Evolutionary conservation across 2,113 vertebrate genomes (phyloP).

Genomic region (Prolemur simus): DNA sequence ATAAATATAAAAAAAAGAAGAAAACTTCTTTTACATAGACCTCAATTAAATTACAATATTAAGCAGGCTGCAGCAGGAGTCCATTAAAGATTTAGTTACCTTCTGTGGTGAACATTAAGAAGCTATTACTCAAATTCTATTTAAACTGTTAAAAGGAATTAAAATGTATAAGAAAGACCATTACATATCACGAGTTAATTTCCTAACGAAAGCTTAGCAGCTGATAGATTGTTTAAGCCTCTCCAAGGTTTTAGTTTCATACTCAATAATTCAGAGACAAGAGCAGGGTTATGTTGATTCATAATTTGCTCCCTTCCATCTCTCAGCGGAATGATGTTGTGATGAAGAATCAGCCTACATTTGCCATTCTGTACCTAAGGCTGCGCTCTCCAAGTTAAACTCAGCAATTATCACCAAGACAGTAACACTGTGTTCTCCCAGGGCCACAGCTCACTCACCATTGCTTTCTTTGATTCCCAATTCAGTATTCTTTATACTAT

Average conservation of each 20-base stretch:
- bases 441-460: not conserved
- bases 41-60: conserved; percentile 78
- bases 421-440: not conserved
- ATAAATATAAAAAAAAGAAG: conserved; percentile 63
- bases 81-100: conserved; percentile 83
- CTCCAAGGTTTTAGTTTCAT: conserved; percentile 75
- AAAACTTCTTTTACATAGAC: conserved; percentile 64
- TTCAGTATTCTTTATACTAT: not conserved
- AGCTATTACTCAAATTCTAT: conserved; percentile 82
- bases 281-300: conserved; percentile 73
- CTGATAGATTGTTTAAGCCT: conserved; percentile 77
- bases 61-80: conserved; percentile 67
- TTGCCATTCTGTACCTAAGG: conserved; percentile 40
- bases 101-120: conserved; percentile 81
- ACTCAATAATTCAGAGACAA: conserved; percentile 77
- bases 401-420: not conserved
- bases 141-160: conserved; percentile 82
- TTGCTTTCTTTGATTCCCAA: not conserved
- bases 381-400: conserved; percentile 29
- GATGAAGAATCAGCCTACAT: not conserved
- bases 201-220: conserved; percentile 74
- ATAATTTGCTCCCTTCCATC: conserved; percentile 66
- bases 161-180: conserved; percentile 78
- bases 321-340: not conserved
- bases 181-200: conserved; percentile 77